A percentile compares a stretch with the other conserved stretches of the same genome.
These are phyloP conservation scores for Boleophthalmus pectinirostris DNA, from an alignment of 2,113 vertebrate genomes.

Conservation along the genomic window DNA sequence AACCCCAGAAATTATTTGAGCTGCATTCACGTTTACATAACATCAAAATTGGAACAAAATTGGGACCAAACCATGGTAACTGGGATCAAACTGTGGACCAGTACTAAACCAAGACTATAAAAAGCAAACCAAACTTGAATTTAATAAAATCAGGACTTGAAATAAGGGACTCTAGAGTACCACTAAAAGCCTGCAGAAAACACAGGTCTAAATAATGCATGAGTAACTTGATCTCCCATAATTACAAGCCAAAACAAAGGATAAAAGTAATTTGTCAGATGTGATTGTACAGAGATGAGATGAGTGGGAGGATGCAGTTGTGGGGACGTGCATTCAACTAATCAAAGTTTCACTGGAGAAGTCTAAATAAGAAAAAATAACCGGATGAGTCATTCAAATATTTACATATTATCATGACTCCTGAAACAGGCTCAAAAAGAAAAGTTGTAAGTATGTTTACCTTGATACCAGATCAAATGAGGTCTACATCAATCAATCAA, in stretches of 20 bases:
- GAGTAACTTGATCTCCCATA: slow-evolving; percentile 6
- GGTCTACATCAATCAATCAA: too few species aligned
- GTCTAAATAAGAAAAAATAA: not conserved
- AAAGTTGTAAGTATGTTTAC: not conserved
- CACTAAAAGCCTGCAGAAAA: slow-evolving; percentile 9
- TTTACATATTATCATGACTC: not conserved
- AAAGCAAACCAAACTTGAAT: not conserved
- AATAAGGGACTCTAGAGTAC: not conserved
- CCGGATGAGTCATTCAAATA: not conserved
- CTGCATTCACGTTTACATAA: not conserved
- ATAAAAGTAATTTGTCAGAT: not conserved
- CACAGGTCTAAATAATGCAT: slow-evolving; percentile 5
- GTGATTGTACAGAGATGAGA: not conserved
- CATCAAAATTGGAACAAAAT: not conserved
- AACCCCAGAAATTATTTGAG: not conserved
- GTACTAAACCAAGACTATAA: not conserved
- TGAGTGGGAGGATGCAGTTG: not conserved
- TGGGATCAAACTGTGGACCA: not conserved
- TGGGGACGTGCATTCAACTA: not conserved
- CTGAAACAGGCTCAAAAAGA: not conserved
- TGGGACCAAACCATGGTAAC: too few species aligned
- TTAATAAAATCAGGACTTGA: not conserved
- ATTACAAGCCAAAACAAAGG: slow-evolving; percentile 9
- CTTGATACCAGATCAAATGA: not conserved
- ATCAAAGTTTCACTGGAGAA: not conserved